Base-by-base conservation (phyloP, 2,888 invertebrate species). In the Yponomeuta sedellus region DNA sequence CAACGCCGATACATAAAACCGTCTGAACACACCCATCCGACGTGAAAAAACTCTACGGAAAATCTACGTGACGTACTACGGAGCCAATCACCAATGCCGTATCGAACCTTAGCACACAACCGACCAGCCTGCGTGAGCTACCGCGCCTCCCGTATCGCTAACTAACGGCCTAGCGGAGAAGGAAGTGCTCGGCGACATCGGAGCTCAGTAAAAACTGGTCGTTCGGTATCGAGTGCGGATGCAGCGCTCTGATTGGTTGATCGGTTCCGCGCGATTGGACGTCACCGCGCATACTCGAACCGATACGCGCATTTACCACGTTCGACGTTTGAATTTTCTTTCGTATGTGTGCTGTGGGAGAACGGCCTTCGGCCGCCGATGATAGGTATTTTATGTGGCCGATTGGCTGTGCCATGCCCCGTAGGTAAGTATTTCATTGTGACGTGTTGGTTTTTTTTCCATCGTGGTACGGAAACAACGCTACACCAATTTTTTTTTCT, bases 261-360 rank as follows among this genome's bases (percentile, higher is more conserved):
- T 93, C 92, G 93, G 93, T 91, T 92, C 86, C 82, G 85, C 87
- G 86, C 88, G 81, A 92, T 92, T 90, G 91, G 91, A 77, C 75
- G 78, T 77, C 75, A 81, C 72, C 70, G 92, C 92, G 92, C 92
- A 92, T 87, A 92, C 92, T 92, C 92, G 92, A 92, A 92, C 92
- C 92, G 86, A 86, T 85, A 85, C 73, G 66, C 71, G 72, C 72
- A 73, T 72, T 77, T 77, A 81, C 76, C 67, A 76, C 77, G 81
- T 79, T 85, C 81, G 83, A 86, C 80, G 79, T 83, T 80, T 77
- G 70, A 76, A 74, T 69, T 68, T 70, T 70, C 75, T 64, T 71
- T 20, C 57, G 39, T 58, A 74, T 69, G 72, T 71, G 79, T 79
- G 44, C 79, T 82, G 77, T 68, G 80, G 75, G 73, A 70, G 44